Percentiles rank a stretch among this genome's conserved stretches.
Evolutionary conservation across 2,888 invertebrate genomes (phyloP).

Genomic region (Aromia moschata): DNA sequence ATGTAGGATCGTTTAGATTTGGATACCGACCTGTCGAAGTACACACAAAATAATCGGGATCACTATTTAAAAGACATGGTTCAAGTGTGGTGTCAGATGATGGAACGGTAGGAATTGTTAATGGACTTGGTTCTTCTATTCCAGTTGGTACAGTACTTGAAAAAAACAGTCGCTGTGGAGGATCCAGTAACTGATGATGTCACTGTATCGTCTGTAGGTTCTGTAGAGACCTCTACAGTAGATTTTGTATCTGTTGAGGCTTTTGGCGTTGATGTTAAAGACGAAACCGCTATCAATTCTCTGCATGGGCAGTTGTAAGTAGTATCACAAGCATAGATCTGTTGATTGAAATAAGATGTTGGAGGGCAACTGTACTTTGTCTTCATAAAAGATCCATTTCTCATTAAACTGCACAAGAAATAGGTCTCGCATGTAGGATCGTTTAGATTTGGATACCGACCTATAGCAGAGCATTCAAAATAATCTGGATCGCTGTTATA

Average conservation of each 20-base stretch:
- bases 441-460: slow-evolving; percentile 61
- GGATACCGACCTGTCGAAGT: not conserved
- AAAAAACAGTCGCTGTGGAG: too few relatives aligned
- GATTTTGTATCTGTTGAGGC: too few relatives aligned
- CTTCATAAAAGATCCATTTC: slow-evolving; percentile 50
- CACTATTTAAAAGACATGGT: not conserved
- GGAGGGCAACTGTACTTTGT: slow-evolving; percentile 38
- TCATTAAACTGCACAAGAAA: slow-evolving; percentile 42
- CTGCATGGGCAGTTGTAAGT: slow-evolving; percentile 19
- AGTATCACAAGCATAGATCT: slow-evolving; percentile 31
- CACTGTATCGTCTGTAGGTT: slow-evolving; percentile 6
- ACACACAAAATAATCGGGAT: not conserved
- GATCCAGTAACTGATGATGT: too few relatives aligned
- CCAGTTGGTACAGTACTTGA: too few relatives aligned
- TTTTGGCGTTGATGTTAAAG: too few relatives aligned
- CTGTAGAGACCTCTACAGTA: too few relatives aligned
- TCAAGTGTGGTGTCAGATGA: too few relatives aligned
- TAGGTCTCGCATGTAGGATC: slow-evolving; percentile 53
- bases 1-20: not conserved
- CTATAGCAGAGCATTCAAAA: slow-evolving; percentile 53
- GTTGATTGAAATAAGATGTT: slow-evolving; percentile 40
- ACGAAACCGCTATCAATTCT: too few relatives aligned
- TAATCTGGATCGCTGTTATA: slow-evolving; percentile 3
- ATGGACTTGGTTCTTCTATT: too few relatives aligned
- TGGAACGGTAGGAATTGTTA: too few relatives aligned